Evolutionary conservation across 2,888 invertebrate genomes (phyloP), one percentile per base, ranked within the genome.

Genomic region (Drosophila neutralis): DNA sequence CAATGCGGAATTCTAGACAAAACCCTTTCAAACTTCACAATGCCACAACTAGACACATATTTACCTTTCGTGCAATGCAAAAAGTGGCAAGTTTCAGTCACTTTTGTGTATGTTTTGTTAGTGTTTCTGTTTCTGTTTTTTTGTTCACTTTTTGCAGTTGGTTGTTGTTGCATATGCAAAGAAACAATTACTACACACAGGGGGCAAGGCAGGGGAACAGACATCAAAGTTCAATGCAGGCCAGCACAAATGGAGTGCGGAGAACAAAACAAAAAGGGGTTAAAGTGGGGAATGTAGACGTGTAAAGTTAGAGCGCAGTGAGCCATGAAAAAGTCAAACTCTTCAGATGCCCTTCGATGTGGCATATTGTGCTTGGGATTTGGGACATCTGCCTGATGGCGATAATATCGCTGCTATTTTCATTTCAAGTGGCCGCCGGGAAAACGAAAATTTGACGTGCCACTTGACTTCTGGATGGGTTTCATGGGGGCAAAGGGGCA

Each of bases 101-200:
- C 61, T 66, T 69, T 40, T 27, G 24, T 49, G 15, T 15, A 51
- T 52, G 33, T 52, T 27, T 51, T 29, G 49, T 10, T 18, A 18
- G 18, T n/a, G 13, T 21, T 29, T 29, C n/a, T 38, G 18, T 29
- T 38, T 0, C 5, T 56, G 15, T 48, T 48, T 18, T 24, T 7
- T 35, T 24, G 2, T 24, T 33, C 36, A 11, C 15, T 33, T 70
- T 11, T 48, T 61, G 45, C 27, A 18, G 56, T 54, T 42, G 29
- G 63, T 66, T 69, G 75, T 69, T 69, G 75, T 72, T 80, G 76
- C 68, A 61, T 76, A 78, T 56, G 76, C 60, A 70, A 57, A 52
- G 52, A 65, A 70, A 57, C 57, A 53, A 69, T 70, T 61, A 29
- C 70, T 49, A 57, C 52, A 51, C 24, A 27, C 18, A 27, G 40